Evolutionary conservation across 2,797 vertebrate genomes (phyloP).

Genomic region (Acridotheres tristis): DNA sequence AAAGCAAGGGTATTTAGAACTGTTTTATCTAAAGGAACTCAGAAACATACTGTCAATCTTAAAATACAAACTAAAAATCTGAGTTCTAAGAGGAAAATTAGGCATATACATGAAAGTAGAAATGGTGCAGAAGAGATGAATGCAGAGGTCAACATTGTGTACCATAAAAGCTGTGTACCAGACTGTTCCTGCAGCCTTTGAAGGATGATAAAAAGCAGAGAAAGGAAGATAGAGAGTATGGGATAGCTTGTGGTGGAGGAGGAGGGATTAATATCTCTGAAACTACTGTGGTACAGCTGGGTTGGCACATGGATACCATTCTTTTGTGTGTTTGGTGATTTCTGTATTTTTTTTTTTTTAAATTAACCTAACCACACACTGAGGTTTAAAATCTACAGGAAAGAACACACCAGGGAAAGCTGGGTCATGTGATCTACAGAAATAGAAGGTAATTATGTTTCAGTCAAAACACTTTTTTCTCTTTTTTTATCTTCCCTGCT

Average conservation of each 20-base stretch:
- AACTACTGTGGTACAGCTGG: neutral
- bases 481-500: neutral
- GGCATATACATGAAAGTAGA: rapidly evolving
- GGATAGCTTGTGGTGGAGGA: neutral
- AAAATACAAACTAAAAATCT: neutral
- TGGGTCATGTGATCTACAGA: neutral
- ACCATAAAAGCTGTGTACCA: neutral
- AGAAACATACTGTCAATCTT: neutral
- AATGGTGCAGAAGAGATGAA: neutral
- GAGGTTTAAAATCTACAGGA: neutral
- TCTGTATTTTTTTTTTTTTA: neutral
- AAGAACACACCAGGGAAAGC: neutral
- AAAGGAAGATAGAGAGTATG: neutral
- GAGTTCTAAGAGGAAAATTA: neutral
- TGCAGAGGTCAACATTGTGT: rapidly evolving
- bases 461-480: neutral
- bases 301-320: neutral
- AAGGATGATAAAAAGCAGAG: neutral
- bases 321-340: neutral
- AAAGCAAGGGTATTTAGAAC: neutral
- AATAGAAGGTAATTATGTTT: neutral
- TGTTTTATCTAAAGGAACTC: neutral
- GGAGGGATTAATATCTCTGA: neutral
- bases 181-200: neutral
- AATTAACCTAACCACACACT: neutral